Conservation (phyloP, 2,113 vertebrate species). For the Lamprotornis superbus region DNA sequence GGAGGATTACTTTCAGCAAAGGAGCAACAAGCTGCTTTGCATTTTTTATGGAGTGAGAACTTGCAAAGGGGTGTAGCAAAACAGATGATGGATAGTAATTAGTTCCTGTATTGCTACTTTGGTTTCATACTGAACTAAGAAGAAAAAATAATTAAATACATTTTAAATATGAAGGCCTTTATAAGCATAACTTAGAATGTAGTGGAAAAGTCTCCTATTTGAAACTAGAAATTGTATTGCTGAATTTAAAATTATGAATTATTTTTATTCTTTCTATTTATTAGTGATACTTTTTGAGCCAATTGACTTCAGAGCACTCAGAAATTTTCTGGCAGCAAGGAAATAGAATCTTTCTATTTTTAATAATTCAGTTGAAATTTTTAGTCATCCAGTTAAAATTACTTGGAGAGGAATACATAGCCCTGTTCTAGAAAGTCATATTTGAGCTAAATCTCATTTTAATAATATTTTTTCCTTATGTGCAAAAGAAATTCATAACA, state of each 20-base stretch:
- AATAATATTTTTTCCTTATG: conserved; percentile 2
- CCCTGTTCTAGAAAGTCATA: conserved; percentile 14
- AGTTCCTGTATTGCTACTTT: neutral
- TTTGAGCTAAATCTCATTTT: neutral
- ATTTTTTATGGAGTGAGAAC: neutral
- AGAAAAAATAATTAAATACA: neutral
- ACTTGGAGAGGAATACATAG: neutral
- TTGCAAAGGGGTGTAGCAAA: neutral
- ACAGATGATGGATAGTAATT: neutral
- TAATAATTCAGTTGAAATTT: conserved; percentile 50
- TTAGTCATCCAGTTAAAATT: conserved; percentile 33
- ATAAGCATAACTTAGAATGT: neutral
- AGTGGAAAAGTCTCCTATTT: neutral
- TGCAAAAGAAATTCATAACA: neutral
- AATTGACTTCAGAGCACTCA: neutral
- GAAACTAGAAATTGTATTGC: neutral
- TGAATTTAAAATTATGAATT: neutral
- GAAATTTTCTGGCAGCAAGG: conserved; percentile 26
- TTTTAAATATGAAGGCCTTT: neutral
- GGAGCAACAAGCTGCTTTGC: neutral
- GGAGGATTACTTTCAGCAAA: neutral
- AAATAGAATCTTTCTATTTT: conserved; percentile 52
- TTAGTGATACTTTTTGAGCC: neutral
- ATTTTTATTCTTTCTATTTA: conserved; percentile 30
- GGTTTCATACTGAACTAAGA: neutral